phyloP scores from a whole-genome alignment of 2,113 vertebrate species.

The Silurus meridionalis region DNA sequence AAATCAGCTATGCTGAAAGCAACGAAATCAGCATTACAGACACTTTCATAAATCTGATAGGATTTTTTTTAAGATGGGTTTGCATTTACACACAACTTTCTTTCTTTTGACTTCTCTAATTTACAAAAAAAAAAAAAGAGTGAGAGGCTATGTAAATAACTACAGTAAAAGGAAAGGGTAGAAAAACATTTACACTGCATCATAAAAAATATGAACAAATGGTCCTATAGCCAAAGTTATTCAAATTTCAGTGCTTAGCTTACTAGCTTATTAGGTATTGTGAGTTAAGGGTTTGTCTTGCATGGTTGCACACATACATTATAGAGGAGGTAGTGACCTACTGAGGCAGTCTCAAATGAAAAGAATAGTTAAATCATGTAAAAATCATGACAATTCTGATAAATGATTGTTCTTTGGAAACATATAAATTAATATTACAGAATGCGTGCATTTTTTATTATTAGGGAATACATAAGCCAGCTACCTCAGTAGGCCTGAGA shows the following conservation, averaged over 20 bases:
- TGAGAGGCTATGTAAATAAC: background rate
- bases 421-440: background rate
- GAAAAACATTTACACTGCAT: background rate
- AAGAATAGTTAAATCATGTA: background rate
- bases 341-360: background rate
- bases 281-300: background rate
- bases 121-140: no score
- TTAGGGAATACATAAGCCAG: background rate
- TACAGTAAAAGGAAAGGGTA: background rate
- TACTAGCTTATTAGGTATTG: background rate
- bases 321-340: conserved; percentile 42
- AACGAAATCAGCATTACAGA: background rate
- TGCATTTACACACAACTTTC: background rate
- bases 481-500: background rate
- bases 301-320: conserved; percentile 43
- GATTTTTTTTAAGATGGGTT: background rate
- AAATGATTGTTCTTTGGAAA: background rate
- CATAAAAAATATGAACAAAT: background rate
- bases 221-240: background rate
- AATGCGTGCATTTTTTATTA: no score
- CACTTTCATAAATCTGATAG: background rate
- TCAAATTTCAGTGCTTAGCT: background rate
- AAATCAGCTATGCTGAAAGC: background rate
- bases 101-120: no score
- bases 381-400: background rate